Percentiles rank a stretch among this genome's conserved stretches.
phyloP scores from a whole-genome alignment of 2,888 invertebrate species.

The Eupithecia centaureata region DNA sequence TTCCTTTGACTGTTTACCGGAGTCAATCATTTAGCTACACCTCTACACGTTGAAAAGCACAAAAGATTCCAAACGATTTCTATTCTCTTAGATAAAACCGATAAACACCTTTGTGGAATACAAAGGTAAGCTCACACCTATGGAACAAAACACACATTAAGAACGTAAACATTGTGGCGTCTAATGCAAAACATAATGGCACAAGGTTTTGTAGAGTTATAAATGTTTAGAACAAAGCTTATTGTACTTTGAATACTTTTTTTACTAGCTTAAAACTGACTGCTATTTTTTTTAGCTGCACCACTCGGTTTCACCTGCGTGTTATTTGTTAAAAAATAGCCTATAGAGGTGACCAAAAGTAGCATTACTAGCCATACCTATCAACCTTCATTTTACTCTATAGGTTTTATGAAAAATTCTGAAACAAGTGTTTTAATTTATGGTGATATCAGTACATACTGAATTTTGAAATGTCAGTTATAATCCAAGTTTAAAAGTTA shows the following conservation, averaged over 20 bases:
- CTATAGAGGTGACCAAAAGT: too few species aligned
- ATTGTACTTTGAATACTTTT: background rate
- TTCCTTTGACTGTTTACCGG: background rate
- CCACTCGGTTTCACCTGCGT: too few species aligned
- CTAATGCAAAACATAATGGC: conserved; percentile 42
- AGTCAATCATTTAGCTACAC: background rate
- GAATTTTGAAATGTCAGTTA: too few species aligned
- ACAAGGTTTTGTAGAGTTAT: conserved; percentile 30
- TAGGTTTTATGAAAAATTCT: too few species aligned
- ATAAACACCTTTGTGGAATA: conserved; percentile 35
- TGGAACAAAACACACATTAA: conserved; percentile 39
- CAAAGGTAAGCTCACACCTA: conserved; percentile 40
- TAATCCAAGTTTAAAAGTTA: too few species aligned
- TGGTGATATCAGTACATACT: too few species aligned
- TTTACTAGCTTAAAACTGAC: too few species aligned
- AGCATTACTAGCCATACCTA: too few species aligned
- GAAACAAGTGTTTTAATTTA: too few species aligned
- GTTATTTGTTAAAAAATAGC: too few species aligned
- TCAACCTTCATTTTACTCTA: too few species aligned
- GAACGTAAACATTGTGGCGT: conserved; percentile 41
- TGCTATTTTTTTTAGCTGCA: too few species aligned
- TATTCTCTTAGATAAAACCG: conserved; percentile 14
- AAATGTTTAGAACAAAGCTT: conserved; percentile 20
- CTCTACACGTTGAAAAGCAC: background rate
- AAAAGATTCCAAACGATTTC: conserved; percentile 7